A percentile compares a stretch with the other conserved stretches of the same genome.
Evolutionary conservation across 2,888 invertebrate genomes (phyloP).

Genomic region (Andrena praecox): DNA sequence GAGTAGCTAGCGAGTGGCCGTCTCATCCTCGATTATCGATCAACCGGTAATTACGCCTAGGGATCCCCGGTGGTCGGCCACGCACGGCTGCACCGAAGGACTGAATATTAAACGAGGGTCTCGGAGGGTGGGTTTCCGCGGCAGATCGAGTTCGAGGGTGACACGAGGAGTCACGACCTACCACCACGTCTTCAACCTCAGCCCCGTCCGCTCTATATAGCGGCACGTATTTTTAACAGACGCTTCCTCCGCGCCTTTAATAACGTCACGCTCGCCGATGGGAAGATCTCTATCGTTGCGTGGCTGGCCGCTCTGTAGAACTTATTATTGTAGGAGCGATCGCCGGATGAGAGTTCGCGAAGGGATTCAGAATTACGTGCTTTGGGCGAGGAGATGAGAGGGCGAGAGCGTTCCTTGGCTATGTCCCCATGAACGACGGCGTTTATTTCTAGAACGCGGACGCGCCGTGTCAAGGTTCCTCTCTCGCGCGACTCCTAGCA

Average conservation of each 20-base stretch:
- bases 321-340: neutral
- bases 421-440: constrained; percentile 18
- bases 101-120: constrained; percentile 13
- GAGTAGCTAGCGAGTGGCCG: constrained; percentile 41
- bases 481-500: constrained; percentile 8
- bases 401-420: neutral
- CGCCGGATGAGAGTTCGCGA: neutral
- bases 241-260: neutral
- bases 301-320: no score
- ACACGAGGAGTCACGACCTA: constrained; percentile 57
- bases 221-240: neutral
- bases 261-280: neutral
- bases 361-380: neutral
- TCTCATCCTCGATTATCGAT: constrained; percentile 82
- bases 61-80: constrained; percentile 45
- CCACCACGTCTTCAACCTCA: constrained; percentile 11
- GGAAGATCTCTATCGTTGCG: no score
- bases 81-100: constrained; percentile 30
- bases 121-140: constrained; percentile 16
- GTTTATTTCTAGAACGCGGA: constrained; percentile 35
- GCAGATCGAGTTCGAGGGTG: constrained; percentile 39
- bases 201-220: neutral
- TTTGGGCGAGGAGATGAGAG: neutral
- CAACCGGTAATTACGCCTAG: constrained; percentile 73
- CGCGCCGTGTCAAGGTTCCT: constrained; percentile 42